Conservation (phyloP, 2,888 invertebrate species). For the Pilophorus perplexus region DNA sequence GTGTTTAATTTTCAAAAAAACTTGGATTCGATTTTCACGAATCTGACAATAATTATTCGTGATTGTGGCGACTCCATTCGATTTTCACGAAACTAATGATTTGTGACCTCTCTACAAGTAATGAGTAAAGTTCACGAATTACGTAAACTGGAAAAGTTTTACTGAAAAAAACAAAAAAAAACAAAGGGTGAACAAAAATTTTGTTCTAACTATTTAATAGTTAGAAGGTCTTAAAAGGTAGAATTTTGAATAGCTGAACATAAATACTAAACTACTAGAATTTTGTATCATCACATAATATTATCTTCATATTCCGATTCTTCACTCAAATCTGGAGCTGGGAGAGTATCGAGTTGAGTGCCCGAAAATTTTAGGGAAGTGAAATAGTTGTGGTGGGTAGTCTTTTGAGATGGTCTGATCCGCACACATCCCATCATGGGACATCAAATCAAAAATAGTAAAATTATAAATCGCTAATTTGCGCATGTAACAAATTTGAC, state of each 20-base stretch:
- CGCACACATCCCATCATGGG: constrained; percentile 21
- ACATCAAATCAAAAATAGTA: constrained; percentile 46
- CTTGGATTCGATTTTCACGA: constrained; percentile 13
- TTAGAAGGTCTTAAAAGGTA: neutral
- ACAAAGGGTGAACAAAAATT: neutral
- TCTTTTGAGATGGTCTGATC: constrained; percentile 7
- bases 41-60: neutral
- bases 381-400: constrained; percentile 10
- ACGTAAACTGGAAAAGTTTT: constrained; percentile 12
- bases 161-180: constrained; percentile 25
- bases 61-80: neutral
- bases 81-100: no score
- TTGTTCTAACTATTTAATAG: neutral
- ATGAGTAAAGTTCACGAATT: neutral
- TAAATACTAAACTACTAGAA: neutral
- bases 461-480: constrained; percentile 44
- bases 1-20: constrained; percentile 1
- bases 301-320: constrained; percentile 12
- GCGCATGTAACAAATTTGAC: constrained; percentile 15
- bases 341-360: neutral
- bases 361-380: constrained; percentile 7
- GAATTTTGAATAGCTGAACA: no score
- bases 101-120: neutral
- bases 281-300: constrained; percentile 1
- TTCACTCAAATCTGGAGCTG: constrained; percentile 5